Conservation (phyloP, 1,140 invertebrate genomes). For the Drosophila novamexicana region DNA sequence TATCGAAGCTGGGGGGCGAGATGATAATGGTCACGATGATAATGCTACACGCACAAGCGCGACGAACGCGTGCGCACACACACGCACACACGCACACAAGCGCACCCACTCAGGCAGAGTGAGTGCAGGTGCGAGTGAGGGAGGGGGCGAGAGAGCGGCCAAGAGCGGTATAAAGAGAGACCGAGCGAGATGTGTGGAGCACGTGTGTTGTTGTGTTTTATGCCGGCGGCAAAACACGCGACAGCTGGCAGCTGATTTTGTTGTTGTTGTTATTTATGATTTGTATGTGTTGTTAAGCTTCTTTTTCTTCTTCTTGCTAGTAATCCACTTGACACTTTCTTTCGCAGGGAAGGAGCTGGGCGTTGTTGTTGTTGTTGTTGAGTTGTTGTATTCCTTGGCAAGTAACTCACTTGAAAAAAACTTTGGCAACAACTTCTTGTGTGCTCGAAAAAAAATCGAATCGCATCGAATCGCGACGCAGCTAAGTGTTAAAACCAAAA, state of each 20-base stretch:
- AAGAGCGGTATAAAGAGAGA: neutral
- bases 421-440: conserved; percentile 41
- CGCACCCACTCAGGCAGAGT: neutral
- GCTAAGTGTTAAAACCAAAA: neutral
- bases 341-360: neutral
- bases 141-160: neutral
- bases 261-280: conserved; percentile 15
- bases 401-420: conserved; percentile 50
- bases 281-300: conserved; percentile 20
- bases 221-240: conserved; percentile 57
- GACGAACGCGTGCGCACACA: conserved; percentile 13
- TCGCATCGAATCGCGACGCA: conserved; percentile 21
- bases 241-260: conserved; percentile 31
- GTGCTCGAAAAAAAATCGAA: conserved; percentile 40
- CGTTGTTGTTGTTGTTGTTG: conserved; percentile 17
- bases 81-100: conserved; percentile 6
- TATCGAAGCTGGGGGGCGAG: conserved; percentile 61
- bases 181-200: conserved; percentile 34
- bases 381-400: conserved; percentile 43
- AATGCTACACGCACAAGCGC: conserved; percentile 19
- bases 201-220: conserved; percentile 53
- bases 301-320: conserved; percentile 8
- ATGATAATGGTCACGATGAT: conserved; percentile 49
- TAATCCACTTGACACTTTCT: conserved; percentile 37
- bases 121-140: neutral